Percentiles rank a stretch among this genome's conserved stretches.
Conservation (phyloP, 1,140 invertebrate genomes). For the Drosophila pseudoobscura region DNA sequence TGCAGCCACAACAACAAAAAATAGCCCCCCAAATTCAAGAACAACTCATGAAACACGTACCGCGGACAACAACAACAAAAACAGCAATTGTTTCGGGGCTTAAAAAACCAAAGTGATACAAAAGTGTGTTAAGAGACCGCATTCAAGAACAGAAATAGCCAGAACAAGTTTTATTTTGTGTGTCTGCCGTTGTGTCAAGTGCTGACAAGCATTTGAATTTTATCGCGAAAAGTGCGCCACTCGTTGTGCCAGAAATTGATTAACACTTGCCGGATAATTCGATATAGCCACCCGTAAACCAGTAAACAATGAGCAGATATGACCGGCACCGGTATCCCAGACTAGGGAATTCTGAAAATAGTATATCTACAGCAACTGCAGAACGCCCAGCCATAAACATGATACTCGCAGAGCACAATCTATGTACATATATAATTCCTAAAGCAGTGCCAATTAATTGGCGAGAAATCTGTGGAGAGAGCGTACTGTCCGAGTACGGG, state of each 20-base stretch:
- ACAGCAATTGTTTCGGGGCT: background rate
- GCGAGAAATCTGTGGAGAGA: background rate
- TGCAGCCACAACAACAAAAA: slow-evolving; percentile 1
- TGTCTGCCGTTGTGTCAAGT: too few species aligned
- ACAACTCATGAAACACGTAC: slow-evolving; percentile 15
- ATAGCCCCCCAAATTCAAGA: slow-evolving; percentile 9
- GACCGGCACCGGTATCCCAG: too few species aligned
- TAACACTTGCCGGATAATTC: too few species aligned
- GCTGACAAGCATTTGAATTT: too few species aligned
- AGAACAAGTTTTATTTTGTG: too few species aligned
- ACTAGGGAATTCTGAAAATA: slow-evolving; percentile 4
- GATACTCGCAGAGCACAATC: background rate
- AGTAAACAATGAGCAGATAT: too few species aligned
- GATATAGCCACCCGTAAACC: too few species aligned
- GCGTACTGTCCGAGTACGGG: slow-evolving; percentile 3
- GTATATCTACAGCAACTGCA: background rate
- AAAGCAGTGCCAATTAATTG: slow-evolving; percentile 7
- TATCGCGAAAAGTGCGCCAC: background rate
- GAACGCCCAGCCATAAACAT: slow-evolving; percentile 13
- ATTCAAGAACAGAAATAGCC: too few species aligned
- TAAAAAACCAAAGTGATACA: slow-evolving; percentile 10
- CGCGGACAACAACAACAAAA: background rate
- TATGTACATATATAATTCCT: background rate
- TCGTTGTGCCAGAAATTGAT: too few species aligned
- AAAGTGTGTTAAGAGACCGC: slow-evolving; percentile 7